Base-by-base conservation (phyloP, 2,113 vertebrate species). In the Progne subis region DNA sequence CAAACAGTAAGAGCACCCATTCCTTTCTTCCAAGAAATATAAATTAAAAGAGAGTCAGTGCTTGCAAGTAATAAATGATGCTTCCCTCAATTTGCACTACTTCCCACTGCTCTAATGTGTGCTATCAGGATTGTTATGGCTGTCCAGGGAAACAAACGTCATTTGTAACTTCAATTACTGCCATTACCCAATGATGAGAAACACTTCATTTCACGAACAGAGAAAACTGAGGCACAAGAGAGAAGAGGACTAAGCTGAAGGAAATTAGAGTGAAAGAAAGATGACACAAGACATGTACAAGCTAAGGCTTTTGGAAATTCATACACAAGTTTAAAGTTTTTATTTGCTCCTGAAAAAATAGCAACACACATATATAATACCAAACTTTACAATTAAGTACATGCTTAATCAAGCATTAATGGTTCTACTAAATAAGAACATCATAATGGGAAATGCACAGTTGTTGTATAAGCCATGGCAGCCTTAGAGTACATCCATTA, bases 91-190 rank as follows among this genome's bases (percentile, higher is more conserved):
- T 78, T 86, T 86, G 71, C 21, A 44, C 34, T 80, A n/a, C 56
- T 88, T 90, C 79, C 90, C 24, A 3, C 78, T 78, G 72, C 46
- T 39, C 52, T 86, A 50, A 70, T 77, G 67, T 32, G 50, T 31
- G 28, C 60, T 68, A 65, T 76, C 86, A 76, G 70, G 9, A 0
- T 31, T 84, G 67, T 79, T 92, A 92, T 13, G 65, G 53, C 70
- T 86, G 75, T 55, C 92, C 84, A 92, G 89, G 93, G 89, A 94
- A 91, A 84, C 8, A 68, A 46, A 87, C 76, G 70, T 43, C 41
- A 94, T 65, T 50, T 89, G 26, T 64, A 84, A 89, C 80, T 53
- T 82, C 69, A 71, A 75, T 87, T 76, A 78, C 60, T 56, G 57
- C 81, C 87, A 79, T 72, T 85, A 88, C 8, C 80, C 67, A 81